These are phyloP conservation scores for Stictonetta naevosa DNA, from an alignment of 2,113 vertebrate species.

Conservation along the genomic window DNA sequence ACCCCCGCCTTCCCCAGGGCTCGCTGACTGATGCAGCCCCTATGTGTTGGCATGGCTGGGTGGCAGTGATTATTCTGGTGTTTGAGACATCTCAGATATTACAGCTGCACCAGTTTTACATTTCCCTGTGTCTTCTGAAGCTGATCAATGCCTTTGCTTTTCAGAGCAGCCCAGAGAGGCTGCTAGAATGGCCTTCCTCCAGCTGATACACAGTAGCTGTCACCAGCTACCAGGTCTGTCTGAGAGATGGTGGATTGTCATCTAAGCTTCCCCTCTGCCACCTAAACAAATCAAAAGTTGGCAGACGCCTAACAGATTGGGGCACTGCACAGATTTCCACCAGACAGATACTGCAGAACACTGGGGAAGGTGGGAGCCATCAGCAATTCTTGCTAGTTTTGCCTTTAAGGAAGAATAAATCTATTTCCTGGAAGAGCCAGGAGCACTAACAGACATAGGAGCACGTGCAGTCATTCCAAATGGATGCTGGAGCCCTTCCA, in stretches of 20 bases:
- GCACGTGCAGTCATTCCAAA: rapidly evolving
- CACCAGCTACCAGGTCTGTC: not conserved
- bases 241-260: rapidly evolving
- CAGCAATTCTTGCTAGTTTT: not conserved
- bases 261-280: not conserved
- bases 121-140: not conserved
- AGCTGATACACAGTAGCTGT: not conserved
- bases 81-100: not conserved
- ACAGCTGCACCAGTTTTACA: not conserved
- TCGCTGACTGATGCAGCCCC: not conserved
- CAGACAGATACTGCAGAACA: rapidly evolving
- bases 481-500: not conserved
- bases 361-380: not conserved
- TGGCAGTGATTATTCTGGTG: not conserved
- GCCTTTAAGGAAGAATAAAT: not conserved
- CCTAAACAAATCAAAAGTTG: not conserved
- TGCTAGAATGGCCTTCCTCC: not conserved
- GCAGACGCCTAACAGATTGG: not conserved
- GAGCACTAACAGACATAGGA: not conserved
- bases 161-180: not conserved
- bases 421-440: not conserved
- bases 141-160: not conserved
- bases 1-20: not conserved
- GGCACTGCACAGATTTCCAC: not conserved
- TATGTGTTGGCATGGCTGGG: rapidly evolving